Evolutionary conservation across 2,888 invertebrate species (phyloP), one percentile per base, ranked within the genome.

Genomic region (Vesta saturnalis): DNA sequence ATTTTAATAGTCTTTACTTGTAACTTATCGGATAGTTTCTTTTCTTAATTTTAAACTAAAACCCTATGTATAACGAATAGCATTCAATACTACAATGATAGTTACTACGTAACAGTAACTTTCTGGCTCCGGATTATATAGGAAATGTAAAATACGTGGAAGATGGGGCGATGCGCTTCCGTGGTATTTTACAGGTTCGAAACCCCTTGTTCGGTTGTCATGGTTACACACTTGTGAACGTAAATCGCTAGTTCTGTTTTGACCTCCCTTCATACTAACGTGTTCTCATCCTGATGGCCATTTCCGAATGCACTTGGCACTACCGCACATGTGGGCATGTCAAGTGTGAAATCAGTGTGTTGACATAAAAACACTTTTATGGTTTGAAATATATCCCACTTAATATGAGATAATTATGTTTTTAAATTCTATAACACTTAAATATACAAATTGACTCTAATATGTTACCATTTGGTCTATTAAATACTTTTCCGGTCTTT

Each of bases 271-370:
- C 69, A 59, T 65, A 56, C 58, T 61, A 43, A 43, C 64, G 56
- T 59, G 63, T 66, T 69, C 71, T 63, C 58, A 66, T 66, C 69
- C 71, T 63, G 65, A 71, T 70, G 77, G 79, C 77, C 77, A 78
- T 78, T 80, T 80, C 78, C 78, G 77, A 77, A 75, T 77, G 77
- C 77, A 77, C 76, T 78, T 78, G 76, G 73, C 77, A 77, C 77
- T 73, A 72, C 70, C 73, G 74, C 78, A 77, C 77, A 78, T 78
- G 77, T 77, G 77, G 75, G 76, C 76, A 76, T 74, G 75, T 74
- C 75, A 71, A 75, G 75, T 77, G 77, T 78, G 76, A 77, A 78
- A 79, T 77, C 74, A 73, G 72, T 65, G 74, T 74, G 77, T 76
- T 77, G 77, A 78, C 77, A 75, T 72, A 72, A 67, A 71, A 74